Base-by-base conservation (phyloP, 2,888 invertebrate species). In the Drosophila infuscata region DNA sequence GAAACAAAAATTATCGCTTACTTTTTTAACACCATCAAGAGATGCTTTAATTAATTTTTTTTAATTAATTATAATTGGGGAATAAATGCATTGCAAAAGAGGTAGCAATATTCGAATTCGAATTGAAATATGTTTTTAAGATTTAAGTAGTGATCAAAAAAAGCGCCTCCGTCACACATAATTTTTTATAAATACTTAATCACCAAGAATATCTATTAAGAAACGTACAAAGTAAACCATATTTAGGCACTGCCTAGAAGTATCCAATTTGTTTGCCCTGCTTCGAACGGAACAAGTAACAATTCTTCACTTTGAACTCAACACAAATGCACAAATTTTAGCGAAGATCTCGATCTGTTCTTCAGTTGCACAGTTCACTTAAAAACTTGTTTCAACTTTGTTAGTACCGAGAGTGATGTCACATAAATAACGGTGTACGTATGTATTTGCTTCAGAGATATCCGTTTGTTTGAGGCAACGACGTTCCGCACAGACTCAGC, bases 141-240 rank as follows among this genome's bases (percentile, higher is more conserved):
- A 41, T n/a, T 41, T 41, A 9, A 9, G 4, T 41, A 11, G 9
- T 9, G 11, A 35, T 41, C 17, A 17, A 17, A 38, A 15, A 0
- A 17, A 38, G 17, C 38, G 17, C 17, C 8, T 38, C 0, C 17
- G 17, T 17, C 8, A 41, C 12, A 43, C 15, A 17, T 17, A 0
- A 2, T 8, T 29, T 38, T 1, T 17, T 30, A 15, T 30, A 2
- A 17, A 6, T 20, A 53, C 7, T 38, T 33, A 32, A 52, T 25
- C 11, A 48, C n/a, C 36, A 36, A 17, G 20, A 62, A 53, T 57
- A 25, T 38, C 15, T 49, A 3, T 25, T 53, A 2, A 38, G 17
- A 73, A 91, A 92, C 92, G 89, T 92, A 92, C 92, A 89, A 92
- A 92, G 89, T 92, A 92, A 91, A 92, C 92, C 92, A 92, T 92